A percentile compares a stretch with the other conserved stretches of the same genome.
phyloP scores from a whole-genome alignment of 64 coral and sea anemone species.

The Hydrozoanthus tunicans region DNA sequence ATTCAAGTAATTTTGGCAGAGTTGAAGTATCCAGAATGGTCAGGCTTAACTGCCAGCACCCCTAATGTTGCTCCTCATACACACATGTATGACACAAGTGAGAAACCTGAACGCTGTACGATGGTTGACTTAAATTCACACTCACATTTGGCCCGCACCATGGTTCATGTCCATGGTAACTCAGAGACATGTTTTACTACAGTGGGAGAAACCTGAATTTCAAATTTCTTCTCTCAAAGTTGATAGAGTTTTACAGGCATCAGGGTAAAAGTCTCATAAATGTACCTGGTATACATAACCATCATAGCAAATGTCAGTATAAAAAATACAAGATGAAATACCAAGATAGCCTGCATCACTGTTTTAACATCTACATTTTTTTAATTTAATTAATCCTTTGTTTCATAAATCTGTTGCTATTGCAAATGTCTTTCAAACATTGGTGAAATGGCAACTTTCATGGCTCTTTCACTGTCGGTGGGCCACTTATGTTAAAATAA shows the following conservation, averaged over 20 bases:
- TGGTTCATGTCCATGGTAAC: slow-evolving; percentile 10
- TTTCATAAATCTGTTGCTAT: too few species aligned
- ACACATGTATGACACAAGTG: slow-evolving; percentile 27
- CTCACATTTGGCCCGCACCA: slow-evolving; percentile 8
- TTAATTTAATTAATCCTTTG: too few species aligned
- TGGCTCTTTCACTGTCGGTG: too few species aligned
- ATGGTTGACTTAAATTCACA: slow-evolving; percentile 52
- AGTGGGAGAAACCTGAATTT: slow-evolving; percentile 12
- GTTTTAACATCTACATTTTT: too few species aligned
- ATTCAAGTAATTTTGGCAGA: slow-evolving; percentile 76
- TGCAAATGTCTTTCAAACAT: too few species aligned
- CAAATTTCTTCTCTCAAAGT: background rate
- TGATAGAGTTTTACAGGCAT: background rate
- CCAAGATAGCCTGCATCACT: too few species aligned
- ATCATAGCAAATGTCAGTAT: too few species aligned
- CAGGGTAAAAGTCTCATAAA: too few species aligned
- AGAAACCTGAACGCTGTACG: slow-evolving; percentile 35
- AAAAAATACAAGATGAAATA: too few species aligned
- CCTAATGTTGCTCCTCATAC: background rate
- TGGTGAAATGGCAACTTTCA: too few species aligned
- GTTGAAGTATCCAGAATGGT: slow-evolving; percentile 56
- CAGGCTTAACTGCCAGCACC: slow-evolving; percentile 2
- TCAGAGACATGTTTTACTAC: slow-evolving; percentile 14
- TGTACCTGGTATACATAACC: too few species aligned
- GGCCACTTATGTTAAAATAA: too few species aligned